Base-by-base conservation (phyloP, 2,888 invertebrate species). In the Drosophila subsilvestris region DNA sequence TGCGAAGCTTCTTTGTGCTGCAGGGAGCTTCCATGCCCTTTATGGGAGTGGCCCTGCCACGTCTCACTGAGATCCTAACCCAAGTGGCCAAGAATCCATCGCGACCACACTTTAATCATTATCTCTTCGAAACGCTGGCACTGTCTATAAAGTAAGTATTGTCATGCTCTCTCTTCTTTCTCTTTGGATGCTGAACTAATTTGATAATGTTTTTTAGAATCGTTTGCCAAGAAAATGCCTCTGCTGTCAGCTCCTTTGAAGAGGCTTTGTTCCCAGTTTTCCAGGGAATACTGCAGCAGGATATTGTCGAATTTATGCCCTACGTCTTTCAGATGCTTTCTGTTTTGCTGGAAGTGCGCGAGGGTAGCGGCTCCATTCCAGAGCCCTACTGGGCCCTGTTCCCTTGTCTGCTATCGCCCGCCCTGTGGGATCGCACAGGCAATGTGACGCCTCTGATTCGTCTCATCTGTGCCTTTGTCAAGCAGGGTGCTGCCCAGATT, bases 301-400 rank as follows among this genome's bases (percentile, higher is more conserved):
- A 99, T 91, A 96, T 93, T 91, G 27, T 94, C 95, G 99, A 99
- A 92, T 99, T 99, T 93, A 97, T 99, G 93, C 99, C 99, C 0
- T 99, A 99, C 92, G 98, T 98, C 51, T 99, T 99, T 92, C 99
- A 99, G 96, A 95, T 99, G 93, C 93, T 99, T 45, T 97, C 98
- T 0, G 93, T 99, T 20, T 93, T 99, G 63, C 93, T 99, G 93
- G 98, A 98, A 92, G 92, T 96, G 68, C 95, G 95, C 55, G 90
- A 84, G 56, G 88, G 81, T 18, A 91, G 91, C 17, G 71, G 71
- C 1, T 91, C 93, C 27, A 94, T 96, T 70, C 96, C 98, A 17
- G 96, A 96, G 63, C 95, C 96, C 0, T 99, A 99, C 93, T 95
- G 97, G 93, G 95, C 95, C 4, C 93, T 99, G 60, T 96, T 99